Conservation (phyloP, 1,140 invertebrate genomes). For the Drosophila triauraria region DNA sequence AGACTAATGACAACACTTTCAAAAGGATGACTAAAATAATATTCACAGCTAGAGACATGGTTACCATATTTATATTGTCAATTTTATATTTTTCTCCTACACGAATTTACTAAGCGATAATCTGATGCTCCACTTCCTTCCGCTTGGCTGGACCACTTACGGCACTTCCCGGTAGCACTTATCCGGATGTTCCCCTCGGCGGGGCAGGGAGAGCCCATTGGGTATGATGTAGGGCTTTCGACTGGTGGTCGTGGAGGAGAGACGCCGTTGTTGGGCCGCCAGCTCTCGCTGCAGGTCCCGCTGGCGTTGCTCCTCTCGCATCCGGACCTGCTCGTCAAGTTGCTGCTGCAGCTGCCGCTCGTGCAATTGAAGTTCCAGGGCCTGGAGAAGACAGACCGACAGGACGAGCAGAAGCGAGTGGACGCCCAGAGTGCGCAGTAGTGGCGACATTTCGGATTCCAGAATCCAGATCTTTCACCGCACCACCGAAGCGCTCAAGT, state of each 20-base stretch:
- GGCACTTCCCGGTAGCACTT: constrained; percentile 82
- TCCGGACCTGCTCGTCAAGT: constrained; percentile 53
- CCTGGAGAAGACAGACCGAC: constrained; percentile 57
- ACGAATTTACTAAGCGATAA: background rate
- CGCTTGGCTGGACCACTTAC: constrained; percentile 55
- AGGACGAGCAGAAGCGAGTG: constrained; percentile 55
- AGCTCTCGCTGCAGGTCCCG: constrained; percentile 57
- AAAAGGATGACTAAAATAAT: background rate
- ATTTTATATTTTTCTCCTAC: background rate
- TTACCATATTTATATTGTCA: too few relatives aligned
- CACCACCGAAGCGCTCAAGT: constrained; percentile 42
- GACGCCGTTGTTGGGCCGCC: constrained; percentile 51
- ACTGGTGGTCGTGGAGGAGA: constrained; percentile 66
- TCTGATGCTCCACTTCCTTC: background rate
- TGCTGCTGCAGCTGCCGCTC: constrained; percentile 69
- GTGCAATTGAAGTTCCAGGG: constrained; percentile 62
- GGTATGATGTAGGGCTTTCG: constrained; percentile 66
- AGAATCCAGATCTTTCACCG: constrained; percentile 10
- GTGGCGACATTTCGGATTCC: constrained; percentile 40
- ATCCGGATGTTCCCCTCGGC: constrained; percentile 60
- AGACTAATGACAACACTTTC: too few relatives aligned
- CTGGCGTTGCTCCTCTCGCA: constrained; percentile 53
- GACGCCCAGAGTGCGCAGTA: constrained; percentile 45
- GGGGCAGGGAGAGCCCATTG: constrained; percentile 71
- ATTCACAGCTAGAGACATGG: background rate